These are phyloP conservation scores for Drosophila busckii DNA, from an alignment of 1,140 invertebrate genomes.

Conservation along the genomic window DNA sequence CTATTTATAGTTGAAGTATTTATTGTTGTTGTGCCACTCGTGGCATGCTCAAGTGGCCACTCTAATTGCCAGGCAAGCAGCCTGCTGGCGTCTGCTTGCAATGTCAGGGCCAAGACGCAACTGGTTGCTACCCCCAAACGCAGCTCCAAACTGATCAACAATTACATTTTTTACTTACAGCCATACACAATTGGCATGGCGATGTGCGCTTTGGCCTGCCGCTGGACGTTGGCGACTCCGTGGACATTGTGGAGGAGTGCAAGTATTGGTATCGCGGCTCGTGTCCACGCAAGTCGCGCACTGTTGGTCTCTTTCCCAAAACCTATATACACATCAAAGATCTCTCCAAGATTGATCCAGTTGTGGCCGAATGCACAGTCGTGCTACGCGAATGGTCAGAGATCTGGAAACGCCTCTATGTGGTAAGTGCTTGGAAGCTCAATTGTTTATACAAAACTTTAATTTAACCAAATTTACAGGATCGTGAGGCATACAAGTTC, in stretches of 20 bases:
- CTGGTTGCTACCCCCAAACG: slow-evolving; percentile 40
- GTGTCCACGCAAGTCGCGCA: slow-evolving; percentile 86
- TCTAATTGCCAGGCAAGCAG: slow-evolving; percentile 53
- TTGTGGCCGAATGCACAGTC: slow-evolving; percentile 93
- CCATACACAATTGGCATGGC: slow-evolving; percentile 93
- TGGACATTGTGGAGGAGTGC: slow-evolving; percentile 94
- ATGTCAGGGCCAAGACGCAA: slow-evolving; percentile 65
- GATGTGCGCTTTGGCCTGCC: slow-evolving; percentile 89
- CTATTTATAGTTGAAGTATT: slow-evolving; percentile 77
- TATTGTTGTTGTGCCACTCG: slow-evolving; percentile 71
- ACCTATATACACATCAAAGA: slow-evolving; percentile 86
- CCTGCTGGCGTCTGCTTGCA: slow-evolving; percentile 18
- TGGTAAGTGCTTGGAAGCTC: slow-evolving; percentile 81
- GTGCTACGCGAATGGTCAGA: slow-evolving; percentile 95
- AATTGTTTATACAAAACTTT: neutral
- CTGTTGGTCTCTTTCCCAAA: slow-evolving; percentile 91
- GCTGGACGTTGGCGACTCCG: slow-evolving; percentile 93
- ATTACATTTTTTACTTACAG: slow-evolving; percentile 80
- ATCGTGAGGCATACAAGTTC: slow-evolving; percentile 90
- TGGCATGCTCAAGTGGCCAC: slow-evolving; percentile 71
- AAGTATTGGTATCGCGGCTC: slow-evolving; percentile 93
- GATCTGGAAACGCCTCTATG: slow-evolving; percentile 94
- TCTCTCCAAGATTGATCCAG: slow-evolving; percentile 90
- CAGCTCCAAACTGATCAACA: slow-evolving; percentile 3
- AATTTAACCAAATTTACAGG: slow-evolving; percentile 80